These are phyloP conservation scores for Camponotus vicinus DNA, from an alignment of 1,140 invertebrate genomes.

Conservation along the genomic window DNA sequence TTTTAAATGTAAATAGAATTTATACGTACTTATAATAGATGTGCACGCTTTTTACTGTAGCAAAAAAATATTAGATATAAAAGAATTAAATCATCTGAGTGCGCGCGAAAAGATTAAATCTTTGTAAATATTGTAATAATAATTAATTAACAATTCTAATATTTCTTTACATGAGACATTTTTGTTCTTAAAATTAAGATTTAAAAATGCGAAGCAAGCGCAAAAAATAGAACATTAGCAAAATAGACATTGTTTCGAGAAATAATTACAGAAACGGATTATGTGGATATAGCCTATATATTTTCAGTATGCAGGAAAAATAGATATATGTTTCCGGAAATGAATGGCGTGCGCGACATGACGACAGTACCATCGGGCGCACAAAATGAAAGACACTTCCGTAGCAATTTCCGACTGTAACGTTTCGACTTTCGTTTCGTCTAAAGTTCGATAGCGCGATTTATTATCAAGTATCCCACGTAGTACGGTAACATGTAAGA, in stretches of 20 bases:
- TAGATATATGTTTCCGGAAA: constrained; percentile 67
- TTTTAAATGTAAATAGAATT: neutral
- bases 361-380: constrained; percentile 19
- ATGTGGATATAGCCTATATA: neutral
- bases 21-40: neutral
- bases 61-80: neutral
- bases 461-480: constrained; percentile 51
- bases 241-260: neutral
- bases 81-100: neutral
- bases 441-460: constrained; percentile 56
- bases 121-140: neutral
- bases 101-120: neutral
- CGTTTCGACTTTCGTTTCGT: constrained; percentile 48
- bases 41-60: neutral
- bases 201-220: neutral
- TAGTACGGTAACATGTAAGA: neutral
- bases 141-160: neutral
- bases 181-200: neutral
- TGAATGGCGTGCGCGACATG: constrained; percentile 51
- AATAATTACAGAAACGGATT: constrained; percentile 26
- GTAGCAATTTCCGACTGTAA: constrained; percentile 71
- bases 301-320: constrained; percentile 50
- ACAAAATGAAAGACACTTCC: constrained; percentile 71
- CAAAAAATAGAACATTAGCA: neutral
- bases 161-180: no score